These are phyloP conservation scores for Takifugu rubripes DNA, from an alignment of 2,797 vertebrate genomes.

Conservation along the genomic window DNA sequence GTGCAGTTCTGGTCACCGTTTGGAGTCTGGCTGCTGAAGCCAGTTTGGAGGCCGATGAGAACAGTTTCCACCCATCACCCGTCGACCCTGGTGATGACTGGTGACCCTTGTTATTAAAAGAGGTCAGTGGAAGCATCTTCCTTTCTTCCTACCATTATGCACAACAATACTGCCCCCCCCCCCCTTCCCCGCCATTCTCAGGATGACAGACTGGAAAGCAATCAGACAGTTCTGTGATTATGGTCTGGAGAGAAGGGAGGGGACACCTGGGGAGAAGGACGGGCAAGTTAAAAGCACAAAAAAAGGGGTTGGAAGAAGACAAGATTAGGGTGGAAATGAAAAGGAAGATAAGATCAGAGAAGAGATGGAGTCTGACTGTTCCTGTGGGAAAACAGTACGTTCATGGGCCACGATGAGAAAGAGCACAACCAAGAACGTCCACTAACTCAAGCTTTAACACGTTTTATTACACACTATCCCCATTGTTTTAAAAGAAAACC, in stretches of 20 bases:
- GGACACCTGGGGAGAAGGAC: conserved; percentile 28
- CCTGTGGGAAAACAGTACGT: conserved; percentile 28
- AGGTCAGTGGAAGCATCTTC: conserved; percentile 20
- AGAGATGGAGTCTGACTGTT: conserved; percentile 16
- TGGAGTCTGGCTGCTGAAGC: conserved; percentile 7
- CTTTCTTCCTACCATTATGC: not conserved
- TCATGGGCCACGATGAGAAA: conserved; percentile 6
- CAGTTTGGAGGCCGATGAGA: conserved; percentile 11
- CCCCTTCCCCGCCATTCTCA: not conserved
- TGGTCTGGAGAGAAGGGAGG: conserved; percentile 16
- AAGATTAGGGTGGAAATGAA: conserved; percentile 33
- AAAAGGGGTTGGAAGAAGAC: not conserved
- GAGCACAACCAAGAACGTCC: too few species aligned
- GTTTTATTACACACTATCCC: too few species aligned
- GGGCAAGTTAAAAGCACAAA: conserved; percentile 34
- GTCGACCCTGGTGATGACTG: conserved; percentile 3
- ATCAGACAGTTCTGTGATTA: conserved; percentile 40
- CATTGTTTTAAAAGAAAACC: too few species aligned
- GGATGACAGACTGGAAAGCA: conserved; percentile 49
- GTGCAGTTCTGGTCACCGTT: conserved; percentile 10
- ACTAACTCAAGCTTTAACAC: too few species aligned
- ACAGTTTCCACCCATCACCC: conserved; percentile 3
- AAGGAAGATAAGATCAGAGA: conserved; percentile 19
- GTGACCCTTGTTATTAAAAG: conserved; percentile 4
- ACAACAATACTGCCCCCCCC: conserved; percentile 9